Evolutionary conservation across 2,113 vertebrate species (phyloP).

Genomic region (Oncorhynchus tshawytscha): DNA sequence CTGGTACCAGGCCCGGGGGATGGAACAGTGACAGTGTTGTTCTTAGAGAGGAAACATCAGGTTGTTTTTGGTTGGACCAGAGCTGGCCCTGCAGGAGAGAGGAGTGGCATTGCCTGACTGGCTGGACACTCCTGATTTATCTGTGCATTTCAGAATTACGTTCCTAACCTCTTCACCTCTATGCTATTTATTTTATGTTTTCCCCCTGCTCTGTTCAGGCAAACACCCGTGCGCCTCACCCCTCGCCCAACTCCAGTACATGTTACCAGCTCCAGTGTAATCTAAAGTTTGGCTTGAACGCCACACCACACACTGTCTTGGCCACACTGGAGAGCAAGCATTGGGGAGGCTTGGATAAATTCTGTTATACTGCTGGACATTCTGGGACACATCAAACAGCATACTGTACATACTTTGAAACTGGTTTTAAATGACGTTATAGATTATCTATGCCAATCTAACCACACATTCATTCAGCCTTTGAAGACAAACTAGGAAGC

Average conservation of each 20-base stretch:
- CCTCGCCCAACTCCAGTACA: constrained; percentile 35
- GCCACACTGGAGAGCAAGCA: not conserved
- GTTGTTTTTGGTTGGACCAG: constrained; percentile 62
- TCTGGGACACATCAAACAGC: not conserved
- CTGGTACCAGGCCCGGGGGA: constrained; percentile 30
- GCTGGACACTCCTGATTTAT: constrained; percentile 71
- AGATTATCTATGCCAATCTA: not conserved
- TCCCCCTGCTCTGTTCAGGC: constrained; percentile 64
- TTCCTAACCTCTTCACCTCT: constrained; percentile 71
- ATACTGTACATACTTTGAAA: not conserved
- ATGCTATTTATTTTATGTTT: constrained; percentile 73
- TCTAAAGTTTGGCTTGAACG: constrained; percentile 48
- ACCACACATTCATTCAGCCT: not conserved
- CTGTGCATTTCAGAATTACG: constrained; percentile 73
- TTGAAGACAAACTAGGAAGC: not conserved
- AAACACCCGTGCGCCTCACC: constrained; percentile 46
- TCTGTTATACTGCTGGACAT: not conserved
- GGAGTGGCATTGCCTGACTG: not conserved
- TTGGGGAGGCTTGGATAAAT: not conserved
- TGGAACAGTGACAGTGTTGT: constrained; percentile 27
- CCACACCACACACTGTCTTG: constrained; percentile 16
- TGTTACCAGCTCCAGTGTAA: constrained; percentile 54
- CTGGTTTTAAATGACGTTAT: not conserved
- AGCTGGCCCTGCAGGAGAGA: constrained; percentile 9
- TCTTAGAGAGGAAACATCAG: constrained; percentile 72